Evolutionary conservation across 1,140 invertebrate species (phyloP).

Genomic region (honey bee (Apis mellifera)): DNA sequence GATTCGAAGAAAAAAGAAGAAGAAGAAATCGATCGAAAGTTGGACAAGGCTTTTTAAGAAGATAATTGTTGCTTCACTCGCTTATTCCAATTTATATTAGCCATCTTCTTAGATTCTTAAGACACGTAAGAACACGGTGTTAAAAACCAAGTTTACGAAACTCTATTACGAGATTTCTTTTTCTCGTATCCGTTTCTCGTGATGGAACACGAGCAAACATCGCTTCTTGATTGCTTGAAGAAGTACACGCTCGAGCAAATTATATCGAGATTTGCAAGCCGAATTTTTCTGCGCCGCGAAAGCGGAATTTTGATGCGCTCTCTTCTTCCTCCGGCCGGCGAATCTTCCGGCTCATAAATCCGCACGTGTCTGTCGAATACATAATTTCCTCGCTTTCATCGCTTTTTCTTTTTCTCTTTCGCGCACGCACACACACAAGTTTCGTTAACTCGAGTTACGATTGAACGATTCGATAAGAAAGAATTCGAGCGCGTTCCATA

Average conservation of each 20-base stretch:
- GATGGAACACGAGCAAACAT: background rate
- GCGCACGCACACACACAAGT: background rate
- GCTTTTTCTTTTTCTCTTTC: background rate
- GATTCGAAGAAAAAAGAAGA: background rate
- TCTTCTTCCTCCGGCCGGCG: background rate
- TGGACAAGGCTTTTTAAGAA: too few species aligned
- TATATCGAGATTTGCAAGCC: background rate
- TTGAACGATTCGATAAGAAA: background rate
- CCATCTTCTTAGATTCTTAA: too few species aligned
- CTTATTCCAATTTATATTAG: too few species aligned
- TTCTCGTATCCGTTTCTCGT: background rate
- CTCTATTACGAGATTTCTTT: too few species aligned
- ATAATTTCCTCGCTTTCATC: slow-evolving; percentile 27
- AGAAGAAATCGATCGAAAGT: too few species aligned
- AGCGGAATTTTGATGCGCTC: slow-evolving; percentile 6
- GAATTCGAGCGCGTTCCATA: too few species aligned
- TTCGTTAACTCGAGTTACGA: background rate
- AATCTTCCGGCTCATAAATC: slow-evolving; percentile 31
- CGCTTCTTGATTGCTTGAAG: background rate
- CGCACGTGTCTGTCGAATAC: background rate
- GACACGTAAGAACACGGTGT: too few species aligned
- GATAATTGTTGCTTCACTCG: too few species aligned
- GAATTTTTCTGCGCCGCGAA: background rate
- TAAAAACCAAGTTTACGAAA: too few species aligned
- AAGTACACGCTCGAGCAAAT: background rate